Evolutionary conservation across 2,797 vertebrate genomes (phyloP), one percentile per base, ranked within the genome.

Genomic region (Morelia viridis): DNA sequence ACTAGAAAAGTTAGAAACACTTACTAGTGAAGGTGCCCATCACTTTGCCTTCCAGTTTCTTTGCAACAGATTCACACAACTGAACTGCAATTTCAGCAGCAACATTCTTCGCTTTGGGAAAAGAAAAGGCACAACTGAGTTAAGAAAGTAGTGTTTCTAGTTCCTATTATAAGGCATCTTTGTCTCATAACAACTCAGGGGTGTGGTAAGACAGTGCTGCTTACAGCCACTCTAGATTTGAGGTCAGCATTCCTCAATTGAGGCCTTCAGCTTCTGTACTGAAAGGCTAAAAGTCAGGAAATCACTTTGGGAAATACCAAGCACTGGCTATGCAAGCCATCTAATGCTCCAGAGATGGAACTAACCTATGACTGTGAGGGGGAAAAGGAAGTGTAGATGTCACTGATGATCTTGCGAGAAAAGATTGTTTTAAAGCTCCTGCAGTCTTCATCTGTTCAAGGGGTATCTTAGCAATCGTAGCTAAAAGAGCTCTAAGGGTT

Each of bases 1-100:
- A 22, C 35, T 17, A 76, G 24, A 90, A 53, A 80, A 80, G 19
- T 80, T 46, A 71, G 13, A 0, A 26, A 50, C 90, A 98, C 99
- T 98, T 97, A 99, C 99, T 99, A 97, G 98, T 99, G 97, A 99
- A 99, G 0, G 99, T 99, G 95, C 99, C 99, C 99, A 99, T 99
- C 97, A 99, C 98, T 97, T 99, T 99, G 93, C 99, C 99, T 97
- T 99, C 99, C 97, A 99, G 97, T 95, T 99, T 99, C 96, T 98
- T 99, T 94, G 99, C 99, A 94, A 99, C 98, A 0, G 99, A 99
- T 93, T 99, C 98, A 87, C 99, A 99, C 93, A 99, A 98, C 97
- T 98, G 98, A 91, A 98, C 97, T 26, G 99, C 97, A 41, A 99
- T 99, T 1, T 99, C 99, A 61, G 99, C 98, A 93, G 99, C 99